Evolutionary conservation across 2,113 vertebrate genomes (phyloP).

Genomic region (Eudyptes chrysolophus): DNA sequence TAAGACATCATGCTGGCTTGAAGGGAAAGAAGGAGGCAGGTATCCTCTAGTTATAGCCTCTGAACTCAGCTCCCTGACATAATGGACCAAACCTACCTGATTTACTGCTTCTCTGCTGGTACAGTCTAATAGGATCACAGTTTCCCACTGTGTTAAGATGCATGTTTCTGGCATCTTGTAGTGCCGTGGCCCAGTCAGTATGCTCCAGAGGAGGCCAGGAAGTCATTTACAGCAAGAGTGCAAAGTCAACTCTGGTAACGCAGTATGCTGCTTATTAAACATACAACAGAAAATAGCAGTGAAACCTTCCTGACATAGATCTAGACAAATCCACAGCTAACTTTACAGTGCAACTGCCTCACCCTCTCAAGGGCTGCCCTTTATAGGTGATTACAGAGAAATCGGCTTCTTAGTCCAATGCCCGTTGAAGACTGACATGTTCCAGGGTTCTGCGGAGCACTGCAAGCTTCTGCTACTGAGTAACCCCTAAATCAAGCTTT

Average conservation of each 20-base stretch:
- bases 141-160: neutral
- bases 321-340: neutral
- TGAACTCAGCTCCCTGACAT: neutral
- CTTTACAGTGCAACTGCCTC: neutral
- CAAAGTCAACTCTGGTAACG: neutral
- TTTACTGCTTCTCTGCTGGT: neutral
- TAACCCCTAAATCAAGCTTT: neutral
- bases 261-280: neutral
- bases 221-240: neutral
- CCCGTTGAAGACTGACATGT: rapidly evolving
- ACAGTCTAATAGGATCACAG: neutral
- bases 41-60: neutral
- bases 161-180: neutral
- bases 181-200: neutral
- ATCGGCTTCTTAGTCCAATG: neutral
- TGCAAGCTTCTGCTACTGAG: neutral
- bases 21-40: neutral
- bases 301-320: neutral
- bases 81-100: neutral
- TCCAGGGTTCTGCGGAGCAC: neutral
- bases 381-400: neutral
- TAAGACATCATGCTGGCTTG: neutral
- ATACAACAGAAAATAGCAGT: neutral
- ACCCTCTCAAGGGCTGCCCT: neutral
- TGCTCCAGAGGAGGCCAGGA: neutral